phyloP scores from a whole-genome alignment of 2,113 vertebrate species.

The Tinamus guttatus region DNA sequence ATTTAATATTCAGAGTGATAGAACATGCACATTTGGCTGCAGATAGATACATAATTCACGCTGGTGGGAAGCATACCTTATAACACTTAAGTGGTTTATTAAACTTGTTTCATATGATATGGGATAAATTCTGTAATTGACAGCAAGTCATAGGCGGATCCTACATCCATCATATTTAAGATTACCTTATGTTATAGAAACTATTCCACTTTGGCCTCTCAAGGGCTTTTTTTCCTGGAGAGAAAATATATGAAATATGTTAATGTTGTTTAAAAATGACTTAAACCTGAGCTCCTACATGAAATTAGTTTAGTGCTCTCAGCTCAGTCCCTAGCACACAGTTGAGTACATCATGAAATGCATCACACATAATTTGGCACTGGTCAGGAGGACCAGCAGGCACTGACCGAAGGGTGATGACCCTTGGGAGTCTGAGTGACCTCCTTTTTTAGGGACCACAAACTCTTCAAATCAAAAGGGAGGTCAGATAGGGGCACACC shows the following conservation, averaged over 20 bases:
- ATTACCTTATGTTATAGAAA: slow-evolving; percentile 71
- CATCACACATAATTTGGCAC: slow-evolving; percentile 15
- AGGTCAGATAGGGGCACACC: not conserved
- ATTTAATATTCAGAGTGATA: slow-evolving; percentile 80
- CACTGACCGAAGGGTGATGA: slow-evolving; percentile 20
- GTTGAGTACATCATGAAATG: slow-evolving; percentile 39
- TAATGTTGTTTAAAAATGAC: slow-evolving; percentile 73
- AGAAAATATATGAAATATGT: slow-evolving; percentile 66
- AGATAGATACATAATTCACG: slow-evolving; percentile 77
- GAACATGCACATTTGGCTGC: slow-evolving; percentile 67
- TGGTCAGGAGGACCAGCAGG: not conserved
- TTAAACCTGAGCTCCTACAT: slow-evolving; percentile 43
- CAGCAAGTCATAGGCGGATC: slow-evolving; percentile 48
- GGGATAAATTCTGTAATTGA: slow-evolving; percentile 77
- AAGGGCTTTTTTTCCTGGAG: slow-evolving; percentile 12
- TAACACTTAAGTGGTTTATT: slow-evolving; percentile 79
- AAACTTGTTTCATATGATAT: slow-evolving; percentile 76
- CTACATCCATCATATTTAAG: slow-evolving; percentile 75
- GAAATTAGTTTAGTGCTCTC: slow-evolving; percentile 57
- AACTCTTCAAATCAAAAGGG: not conserved
- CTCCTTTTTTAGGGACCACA: slow-evolving; percentile 25
- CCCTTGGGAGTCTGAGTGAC: not conserved
- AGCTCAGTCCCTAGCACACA: slow-evolving; percentile 30
- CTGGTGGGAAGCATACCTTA: slow-evolving; percentile 73
- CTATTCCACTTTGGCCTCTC: slow-evolving; percentile 61